Conservation (phyloP, 2,888 invertebrate species). For the Geotrupes spiniger region DNA sequence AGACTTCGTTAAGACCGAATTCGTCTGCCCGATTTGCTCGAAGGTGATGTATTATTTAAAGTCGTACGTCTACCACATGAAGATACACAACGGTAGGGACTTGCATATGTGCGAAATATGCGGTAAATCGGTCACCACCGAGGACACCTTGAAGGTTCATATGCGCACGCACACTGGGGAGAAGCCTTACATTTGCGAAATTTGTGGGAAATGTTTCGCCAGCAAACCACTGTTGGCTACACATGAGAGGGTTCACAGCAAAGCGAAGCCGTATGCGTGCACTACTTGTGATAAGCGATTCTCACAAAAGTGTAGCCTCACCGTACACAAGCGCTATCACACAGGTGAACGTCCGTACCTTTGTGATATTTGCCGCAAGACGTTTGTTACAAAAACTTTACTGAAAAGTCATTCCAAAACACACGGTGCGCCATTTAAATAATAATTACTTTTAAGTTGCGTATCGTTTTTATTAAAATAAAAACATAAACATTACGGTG, state of each 20-base stretch:
- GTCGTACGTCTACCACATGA: slow-evolving; percentile 21
- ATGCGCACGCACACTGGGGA: slow-evolving; percentile 23
- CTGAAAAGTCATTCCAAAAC: slow-evolving; percentile 13
- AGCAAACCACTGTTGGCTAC: slow-evolving; percentile 25
- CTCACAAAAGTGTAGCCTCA: slow-evolving; percentile 31
- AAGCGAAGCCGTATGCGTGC: slow-evolving; percentile 15
- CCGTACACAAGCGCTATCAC: slow-evolving; percentile 16
- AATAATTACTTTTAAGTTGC: too few relatives aligned
- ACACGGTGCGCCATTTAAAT: slow-evolving; percentile 8
- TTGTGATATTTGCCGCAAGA: slow-evolving; percentile 47
- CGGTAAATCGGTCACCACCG: slow-evolving; percentile 43
- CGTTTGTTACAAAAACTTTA: slow-evolving; percentile 18
- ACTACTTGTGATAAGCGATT: slow-evolving; percentile 27
- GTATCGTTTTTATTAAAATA: too few relatives aligned
- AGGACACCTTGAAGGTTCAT: slow-evolving; percentile 12
- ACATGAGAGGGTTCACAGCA: slow-evolving; percentile 21
- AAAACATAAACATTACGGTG: too few relatives aligned
- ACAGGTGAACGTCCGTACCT: slow-evolving; percentile 6
- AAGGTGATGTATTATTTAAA: slow-evolving; percentile 24
- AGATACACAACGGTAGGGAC: slow-evolving; percentile 15
- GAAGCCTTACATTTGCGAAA: slow-evolving; percentile 46
- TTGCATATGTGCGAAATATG: slow-evolving; percentile 42
- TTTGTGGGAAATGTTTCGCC: slow-evolving; percentile 30
- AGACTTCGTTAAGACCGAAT: slow-evolving; percentile 16
- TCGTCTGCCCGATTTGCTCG: slow-evolving; percentile 26